Conservation (phyloP, 2,797 vertebrate genomes). For the Myotis planiceps region DNA sequence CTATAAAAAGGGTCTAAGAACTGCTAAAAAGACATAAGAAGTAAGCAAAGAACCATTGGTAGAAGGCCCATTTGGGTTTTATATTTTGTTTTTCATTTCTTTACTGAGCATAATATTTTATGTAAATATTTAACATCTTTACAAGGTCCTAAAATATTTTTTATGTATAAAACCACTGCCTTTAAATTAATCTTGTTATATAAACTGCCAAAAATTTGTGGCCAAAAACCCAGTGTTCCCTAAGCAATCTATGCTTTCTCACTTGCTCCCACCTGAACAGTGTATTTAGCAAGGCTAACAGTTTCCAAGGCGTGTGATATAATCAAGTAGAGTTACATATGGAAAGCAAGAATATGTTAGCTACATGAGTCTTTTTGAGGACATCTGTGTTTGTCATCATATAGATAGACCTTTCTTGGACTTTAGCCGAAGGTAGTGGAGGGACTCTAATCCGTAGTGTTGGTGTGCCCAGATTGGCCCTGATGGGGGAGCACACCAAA, state of each 20-base stretch:
- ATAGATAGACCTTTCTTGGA: background rate
- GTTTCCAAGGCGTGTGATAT: background rate
- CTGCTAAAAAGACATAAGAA: background rate
- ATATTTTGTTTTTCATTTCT: constrained; percentile 53
- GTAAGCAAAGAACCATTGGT: background rate
- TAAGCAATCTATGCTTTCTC: constrained; percentile 31
- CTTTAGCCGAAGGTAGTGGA: background rate
- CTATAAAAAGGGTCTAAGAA: background rate
- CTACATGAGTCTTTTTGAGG: background rate
- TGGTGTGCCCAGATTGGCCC: background rate
- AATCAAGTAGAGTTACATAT: background rate
- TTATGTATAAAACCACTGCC: constrained; percentile 47
- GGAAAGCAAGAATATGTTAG: background rate
- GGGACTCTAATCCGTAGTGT: background rate
- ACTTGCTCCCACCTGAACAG: constrained; percentile 47
- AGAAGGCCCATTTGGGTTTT: constrained; percentile 12
- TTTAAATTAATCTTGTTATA: constrained; percentile 52
- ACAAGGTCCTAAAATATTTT: constrained; percentile 61
- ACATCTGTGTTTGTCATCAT: background rate
- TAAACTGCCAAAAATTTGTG: constrained; percentile 57
- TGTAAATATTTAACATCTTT: constrained; percentile 63
- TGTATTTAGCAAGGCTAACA: constrained; percentile 14
- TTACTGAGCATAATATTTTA: constrained; percentile 41
- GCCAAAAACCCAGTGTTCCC: constrained; percentile 49
- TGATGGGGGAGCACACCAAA: background rate